Evolutionary conservation across 2,888 invertebrate species (phyloP), one percentile per base, ranked within the genome.

Genomic region (Sympetrum striolatum): DNA sequence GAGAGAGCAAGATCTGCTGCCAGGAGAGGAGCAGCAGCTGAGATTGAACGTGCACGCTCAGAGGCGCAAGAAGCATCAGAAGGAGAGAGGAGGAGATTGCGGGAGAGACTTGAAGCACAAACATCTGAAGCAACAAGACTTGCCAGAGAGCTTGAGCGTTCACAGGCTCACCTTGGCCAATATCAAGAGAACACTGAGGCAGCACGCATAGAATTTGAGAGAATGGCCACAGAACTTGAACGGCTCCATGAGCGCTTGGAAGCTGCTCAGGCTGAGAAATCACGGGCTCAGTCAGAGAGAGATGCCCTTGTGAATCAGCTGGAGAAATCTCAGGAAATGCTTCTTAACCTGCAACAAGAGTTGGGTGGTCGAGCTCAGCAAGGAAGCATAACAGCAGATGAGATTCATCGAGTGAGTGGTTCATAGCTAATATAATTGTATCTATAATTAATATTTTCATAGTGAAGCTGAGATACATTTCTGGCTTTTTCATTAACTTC

Each of bases 291-390:
- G 31, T 96, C 97, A 92, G 98, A 98, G 93, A 93, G 97, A 90
- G 98, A 98, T 93, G 98, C 98, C 94, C 94, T 98, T 91, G 98
- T 98, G 1, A 96, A 97, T 92, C 98, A 98, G 93, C 93, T 98
- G 93, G 98, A 98, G 94, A 98, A 98, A 94, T 98, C 98, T 80
- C 98, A 98, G 93, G 98, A 98, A 92, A 98, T 98, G 96, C 94
- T 98, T 91, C 97, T 98, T 94, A 98, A 98, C 94, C 98, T 98
- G 97, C 98, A 98, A 93, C 97, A 98, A 93, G 98, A 98, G 93
- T 94, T 98, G 90, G 97, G 92, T 97, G 94, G 95, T 96, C 80
- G 98, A 97, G 93, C 94, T 97, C 91, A 96, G 96, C 91, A 96
- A 97, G 92, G 98, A 98, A 94, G 96, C 97, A 1, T 96, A 96